Conservation (phyloP, 2,888 invertebrate genomes). For the Drosophila sordidapex region DNA sequence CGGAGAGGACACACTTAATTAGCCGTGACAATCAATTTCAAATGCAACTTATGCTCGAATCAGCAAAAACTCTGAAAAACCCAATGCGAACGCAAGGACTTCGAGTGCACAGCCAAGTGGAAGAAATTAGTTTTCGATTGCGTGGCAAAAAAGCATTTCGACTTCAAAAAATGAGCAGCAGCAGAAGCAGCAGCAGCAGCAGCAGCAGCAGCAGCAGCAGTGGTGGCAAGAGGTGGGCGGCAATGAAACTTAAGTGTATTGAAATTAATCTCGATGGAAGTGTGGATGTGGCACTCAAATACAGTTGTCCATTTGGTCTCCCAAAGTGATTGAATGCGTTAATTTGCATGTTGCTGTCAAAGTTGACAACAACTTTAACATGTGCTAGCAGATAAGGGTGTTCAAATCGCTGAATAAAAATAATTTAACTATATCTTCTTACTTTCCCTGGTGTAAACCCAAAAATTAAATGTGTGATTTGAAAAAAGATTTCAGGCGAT, state of each 20-base stretch:
- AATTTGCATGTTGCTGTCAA: slow-evolving; percentile 1
- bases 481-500: not conserved
- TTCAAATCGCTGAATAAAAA: not conserved
- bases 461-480: not conserved
- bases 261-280: slow-evolving; percentile 40
- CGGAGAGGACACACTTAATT: slow-evolving; percentile 83
- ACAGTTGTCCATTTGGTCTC: not conserved
- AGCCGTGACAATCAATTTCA: slow-evolving; percentile 85
- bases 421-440: not conserved
- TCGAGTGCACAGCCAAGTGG: slow-evolving; percentile 56
- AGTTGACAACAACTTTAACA: not conserved
- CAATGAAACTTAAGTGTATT: slow-evolving; percentile 27
- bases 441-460: not conserved
- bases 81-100: not conserved
- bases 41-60: slow-evolving; percentile 84
- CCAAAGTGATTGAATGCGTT: slow-evolving; percentile 2
- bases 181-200: slow-evolving; percentile 5
- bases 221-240: not conserved
- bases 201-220: not conserved
- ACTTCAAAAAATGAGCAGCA: slow-evolving; percentile 33
- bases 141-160: slow-evolving; percentile 45
- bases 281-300: slow-evolving; percentile 1
- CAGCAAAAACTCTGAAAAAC: slow-evolving; percentile 56
- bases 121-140: slow-evolving; percentile 75
- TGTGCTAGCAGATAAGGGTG: not conserved